phyloP scores from a whole-genome alignment of 2,113 vertebrate species.

The Phyllostomus discolor region DNA sequence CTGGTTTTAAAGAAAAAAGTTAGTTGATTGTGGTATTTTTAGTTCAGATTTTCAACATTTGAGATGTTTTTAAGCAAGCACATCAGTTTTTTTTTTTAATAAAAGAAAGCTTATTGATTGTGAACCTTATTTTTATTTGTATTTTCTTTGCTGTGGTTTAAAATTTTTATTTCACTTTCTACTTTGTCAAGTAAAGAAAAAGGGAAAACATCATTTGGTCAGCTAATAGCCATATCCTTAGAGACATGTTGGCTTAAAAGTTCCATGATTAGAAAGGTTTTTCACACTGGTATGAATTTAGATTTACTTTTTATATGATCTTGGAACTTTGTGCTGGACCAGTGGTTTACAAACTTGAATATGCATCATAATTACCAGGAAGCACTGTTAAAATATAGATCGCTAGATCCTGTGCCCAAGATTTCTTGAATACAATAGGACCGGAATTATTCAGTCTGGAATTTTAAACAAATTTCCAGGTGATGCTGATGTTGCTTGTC shows the following conservation, averaged over 20 bases:
- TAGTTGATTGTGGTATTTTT: slow-evolving; percentile 10
- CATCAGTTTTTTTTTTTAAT: background rate
- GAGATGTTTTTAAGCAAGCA: background rate
- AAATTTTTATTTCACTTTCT: background rate
- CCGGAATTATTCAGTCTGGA: background rate
- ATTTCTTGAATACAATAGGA: background rate
- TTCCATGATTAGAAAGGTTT: background rate
- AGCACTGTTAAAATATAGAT: background rate
- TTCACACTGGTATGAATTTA: background rate
- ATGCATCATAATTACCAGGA: background rate
- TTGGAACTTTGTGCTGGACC: background rate
- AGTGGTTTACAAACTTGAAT: background rate
- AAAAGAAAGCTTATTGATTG: background rate
- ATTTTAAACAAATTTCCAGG: background rate
- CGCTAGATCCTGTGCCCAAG: background rate
- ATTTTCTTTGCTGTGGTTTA: slow-evolving; percentile 22
- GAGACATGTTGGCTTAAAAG: background rate
- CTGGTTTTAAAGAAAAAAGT: background rate
- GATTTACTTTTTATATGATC: background rate
- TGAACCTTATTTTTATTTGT: slow-evolving; percentile 20
- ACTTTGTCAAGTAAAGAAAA: background rate
- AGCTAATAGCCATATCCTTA: background rate
- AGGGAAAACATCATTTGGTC: background rate
- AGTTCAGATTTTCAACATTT: background rate
- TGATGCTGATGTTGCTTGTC: background rate